phyloP scores from a whole-genome alignment of 1,140 invertebrate species.

The Drosophila pseudoobscura region DNA sequence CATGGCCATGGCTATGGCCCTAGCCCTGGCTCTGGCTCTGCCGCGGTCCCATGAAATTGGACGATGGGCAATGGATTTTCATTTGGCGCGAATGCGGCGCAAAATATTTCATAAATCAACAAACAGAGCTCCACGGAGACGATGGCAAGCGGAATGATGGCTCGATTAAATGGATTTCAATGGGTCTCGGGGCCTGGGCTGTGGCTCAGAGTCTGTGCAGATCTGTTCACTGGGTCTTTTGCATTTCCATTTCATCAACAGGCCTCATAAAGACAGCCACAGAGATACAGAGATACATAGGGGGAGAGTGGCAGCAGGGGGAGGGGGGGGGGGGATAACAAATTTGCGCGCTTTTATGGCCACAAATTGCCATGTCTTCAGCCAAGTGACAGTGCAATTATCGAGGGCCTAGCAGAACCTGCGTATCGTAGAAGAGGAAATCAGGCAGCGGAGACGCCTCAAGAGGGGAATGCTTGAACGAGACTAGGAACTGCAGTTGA shows the following conservation, averaged over 20 bases:
- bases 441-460: slow-evolving; percentile 22
- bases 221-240: slow-evolving; percentile 27
- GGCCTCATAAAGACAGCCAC: slow-evolving; percentile 35
- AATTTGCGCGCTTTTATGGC: slow-evolving; percentile 81
- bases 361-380: slow-evolving; percentile 81
- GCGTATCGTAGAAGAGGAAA: background rate
- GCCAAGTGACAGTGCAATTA: slow-evolving; percentile 80
- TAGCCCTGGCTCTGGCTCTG: slow-evolving; percentile 1
- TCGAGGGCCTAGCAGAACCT: slow-evolving; percentile 56
- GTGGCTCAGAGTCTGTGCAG: slow-evolving; percentile 28
- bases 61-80: slow-evolving; percentile 70
- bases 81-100: slow-evolving; percentile 54
- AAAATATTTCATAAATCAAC: slow-evolving; percentile 80
- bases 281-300: slow-evolving; percentile 12
- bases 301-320: slow-evolving; percentile 15
- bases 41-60: slow-evolving; percentile 28
- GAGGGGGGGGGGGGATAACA: slow-evolving; percentile 53
- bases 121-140: slow-evolving; percentile 32
- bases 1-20: background rate
- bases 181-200: slow-evolving; percentile 26
- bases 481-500: slow-evolving; percentile 63
- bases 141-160: slow-evolving; percentile 57
- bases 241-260: slow-evolving; percentile 77
- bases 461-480: background rate
- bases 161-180: slow-evolving; percentile 81